These are phyloP conservation scores for Erythrolamprus reginae DNA, from an alignment of 2,113 vertebrate species.

Conservation along the genomic window DNA sequence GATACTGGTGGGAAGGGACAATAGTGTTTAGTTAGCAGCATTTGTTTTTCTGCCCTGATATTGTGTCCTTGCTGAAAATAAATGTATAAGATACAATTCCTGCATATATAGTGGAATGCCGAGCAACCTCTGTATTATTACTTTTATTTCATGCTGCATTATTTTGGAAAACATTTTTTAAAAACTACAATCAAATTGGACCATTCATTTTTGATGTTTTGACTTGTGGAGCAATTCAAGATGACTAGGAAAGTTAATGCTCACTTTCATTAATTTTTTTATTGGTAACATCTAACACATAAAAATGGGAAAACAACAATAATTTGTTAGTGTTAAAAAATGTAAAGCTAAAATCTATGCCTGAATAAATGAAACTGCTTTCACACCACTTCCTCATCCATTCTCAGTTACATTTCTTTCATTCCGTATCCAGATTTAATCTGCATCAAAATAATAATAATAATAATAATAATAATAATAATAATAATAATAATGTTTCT, in stretches of 20 bases:
- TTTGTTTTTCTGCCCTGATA: constrained; percentile 37
- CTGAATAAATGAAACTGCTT: background rate
- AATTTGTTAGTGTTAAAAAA: background rate
- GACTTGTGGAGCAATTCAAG: background rate
- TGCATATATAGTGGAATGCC: background rate
- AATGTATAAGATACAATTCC: background rate
- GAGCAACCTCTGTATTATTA: background rate
- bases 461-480: too few species aligned
- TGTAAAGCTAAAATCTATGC: too few species aligned
- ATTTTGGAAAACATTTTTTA: background rate
- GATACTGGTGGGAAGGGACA: constrained; percentile 52
- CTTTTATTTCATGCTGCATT: background rate
- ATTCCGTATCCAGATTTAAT: background rate
- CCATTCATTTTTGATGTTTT: background rate
- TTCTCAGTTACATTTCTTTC: background rate
- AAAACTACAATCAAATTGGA: background rate
- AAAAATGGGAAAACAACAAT: background rate
- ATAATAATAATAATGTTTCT: background rate
- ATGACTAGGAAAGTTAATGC: background rate
- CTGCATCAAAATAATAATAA: background rate
- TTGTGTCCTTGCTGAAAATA: constrained; percentile 37
- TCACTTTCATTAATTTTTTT: background rate
- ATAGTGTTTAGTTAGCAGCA: constrained; percentile 56
- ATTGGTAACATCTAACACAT: background rate
- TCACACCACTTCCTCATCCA: background rate